Evolutionary conservation across 1,140 invertebrate genomes (phyloP).

Genomic region (Hyphantria cunea): DNA sequence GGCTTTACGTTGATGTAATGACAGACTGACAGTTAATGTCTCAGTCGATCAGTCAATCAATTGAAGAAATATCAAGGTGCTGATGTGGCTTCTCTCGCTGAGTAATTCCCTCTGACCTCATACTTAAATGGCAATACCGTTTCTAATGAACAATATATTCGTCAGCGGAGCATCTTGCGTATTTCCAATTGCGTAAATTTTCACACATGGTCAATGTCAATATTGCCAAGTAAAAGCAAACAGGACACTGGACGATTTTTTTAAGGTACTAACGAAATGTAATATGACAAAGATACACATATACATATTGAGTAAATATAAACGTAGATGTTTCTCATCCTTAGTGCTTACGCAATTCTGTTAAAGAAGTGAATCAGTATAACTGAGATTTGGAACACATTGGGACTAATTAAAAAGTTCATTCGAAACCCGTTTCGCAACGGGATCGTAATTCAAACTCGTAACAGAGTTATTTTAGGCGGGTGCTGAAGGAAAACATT

Average conservation of each 20-base stretch:
- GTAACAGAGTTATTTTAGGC: constrained; percentile 6
- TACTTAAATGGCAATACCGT: too few species aligned
- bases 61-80: too few species aligned
- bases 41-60: too few species aligned
- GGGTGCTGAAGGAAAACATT: constrained; percentile 3
- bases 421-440: not conserved
- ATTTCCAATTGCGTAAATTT: constrained; percentile 1
- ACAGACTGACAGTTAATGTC: too few species aligned
- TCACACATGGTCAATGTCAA: constrained; percentile 5
- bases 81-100: too few species aligned
- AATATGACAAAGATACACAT: not conserved
- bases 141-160: too few species aligned
- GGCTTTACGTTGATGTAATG: too few species aligned
- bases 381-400: constrained; percentile 15
- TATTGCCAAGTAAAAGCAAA: not conserved
- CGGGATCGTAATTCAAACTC: constrained; percentile 9
- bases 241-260: not conserved
- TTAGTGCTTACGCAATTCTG: not conserved
- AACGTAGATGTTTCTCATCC: not conserved
- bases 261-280: too few species aligned
- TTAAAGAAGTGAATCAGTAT: constrained; percentile 2
- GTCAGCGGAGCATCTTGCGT: not conserved
- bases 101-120: too few species aligned
- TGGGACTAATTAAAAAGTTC: constrained; percentile 25
- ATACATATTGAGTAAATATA: not conserved